phyloP scores from a whole-genome alignment of 2,113 vertebrate species.

The Elephas maximus region DNA sequence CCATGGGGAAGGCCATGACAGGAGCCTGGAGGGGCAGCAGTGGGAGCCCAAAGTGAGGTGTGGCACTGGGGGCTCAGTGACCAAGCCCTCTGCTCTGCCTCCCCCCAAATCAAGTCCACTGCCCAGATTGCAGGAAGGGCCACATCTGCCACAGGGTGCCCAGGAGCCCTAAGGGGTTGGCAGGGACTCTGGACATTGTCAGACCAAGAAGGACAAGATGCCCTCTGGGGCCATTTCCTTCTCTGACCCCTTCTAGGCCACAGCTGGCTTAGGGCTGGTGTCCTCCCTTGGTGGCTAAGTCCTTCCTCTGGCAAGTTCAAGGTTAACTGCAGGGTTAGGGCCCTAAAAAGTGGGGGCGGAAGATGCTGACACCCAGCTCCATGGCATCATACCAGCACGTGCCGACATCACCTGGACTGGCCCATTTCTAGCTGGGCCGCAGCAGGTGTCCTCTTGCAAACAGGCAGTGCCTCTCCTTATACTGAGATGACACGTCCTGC shows the following conservation, averaged over 20 bases:
- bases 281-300: constrained; percentile 71
- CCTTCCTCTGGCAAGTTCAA: constrained; percentile 27
- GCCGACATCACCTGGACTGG: constrained; percentile 37
- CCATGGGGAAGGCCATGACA: neutral
- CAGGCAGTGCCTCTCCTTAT: constrained; percentile 52
- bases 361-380: neutral
- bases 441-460: constrained; percentile 49
- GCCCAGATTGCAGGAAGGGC: neutral
- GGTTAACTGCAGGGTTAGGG: constrained; percentile 76
- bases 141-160: neutral
- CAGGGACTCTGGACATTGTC: neutral
- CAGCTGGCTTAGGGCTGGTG: neutral
- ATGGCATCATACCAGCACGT: constrained; percentile 32
- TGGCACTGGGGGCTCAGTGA: neutral
- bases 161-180: neutral
- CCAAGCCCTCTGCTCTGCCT: neutral
- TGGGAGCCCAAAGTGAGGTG: neutral
- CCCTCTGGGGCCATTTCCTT: neutral
- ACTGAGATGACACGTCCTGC: neutral
- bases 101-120: neutral
- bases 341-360: constrained; percentile 6
- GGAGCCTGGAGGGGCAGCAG: constrained; percentile 21
- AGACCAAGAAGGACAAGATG: neutral
- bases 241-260: neutral
- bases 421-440: constrained; percentile 49